phyloP scores from a whole-genome alignment of 2,888 invertebrate species.

The Ectobius pallidus region DNA sequence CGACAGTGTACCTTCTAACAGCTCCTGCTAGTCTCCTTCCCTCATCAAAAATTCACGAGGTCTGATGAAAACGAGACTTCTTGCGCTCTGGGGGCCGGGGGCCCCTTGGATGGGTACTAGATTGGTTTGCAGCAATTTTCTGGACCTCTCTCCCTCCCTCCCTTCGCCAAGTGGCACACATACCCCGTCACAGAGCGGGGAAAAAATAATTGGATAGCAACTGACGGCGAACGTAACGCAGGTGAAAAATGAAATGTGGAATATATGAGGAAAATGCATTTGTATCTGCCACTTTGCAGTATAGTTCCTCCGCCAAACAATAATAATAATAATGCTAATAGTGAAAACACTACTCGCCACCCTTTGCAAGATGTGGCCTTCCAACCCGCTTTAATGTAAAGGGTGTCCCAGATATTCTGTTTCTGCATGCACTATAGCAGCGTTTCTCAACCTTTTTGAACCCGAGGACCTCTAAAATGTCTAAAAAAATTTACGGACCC shows the following conservation, averaged over 20 bases:
- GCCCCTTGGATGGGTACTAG: conserved; percentile 41
- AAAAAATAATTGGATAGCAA: conserved; percentile 44
- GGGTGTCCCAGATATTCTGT: no score
- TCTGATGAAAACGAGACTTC: conserved; percentile 47
- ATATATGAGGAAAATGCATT: conserved; percentile 45
- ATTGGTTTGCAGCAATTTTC: conserved; percentile 44
- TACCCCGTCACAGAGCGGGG: conserved; percentile 16
- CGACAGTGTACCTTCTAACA: conserved; percentile 34
- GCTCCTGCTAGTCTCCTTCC: conserved; percentile 41
- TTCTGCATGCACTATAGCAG: no score
- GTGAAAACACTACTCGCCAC: conserved; percentile 19
- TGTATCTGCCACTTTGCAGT: conserved; percentile 44
- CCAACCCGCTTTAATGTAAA: no score
- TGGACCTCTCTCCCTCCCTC: conserved; percentile 18
- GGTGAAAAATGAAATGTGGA: conserved; percentile 46
- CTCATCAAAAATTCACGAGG: conserved; percentile 46
- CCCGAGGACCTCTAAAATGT: no score
- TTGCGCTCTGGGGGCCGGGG: conserved; percentile 33
- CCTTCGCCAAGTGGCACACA: not conserved
- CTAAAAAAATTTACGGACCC: no score
- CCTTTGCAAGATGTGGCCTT: not conserved
- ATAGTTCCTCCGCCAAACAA: not conserved
- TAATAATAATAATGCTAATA: conserved; percentile 1
- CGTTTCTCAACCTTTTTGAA: no score
- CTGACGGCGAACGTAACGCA: conserved; percentile 43